A percentile compares a stretch with the other conserved stretches of the same genome.
Evolutionary conservation across 2,113 vertebrate genomes (phyloP).

Genomic region (Empidonax alnorum): DNA sequence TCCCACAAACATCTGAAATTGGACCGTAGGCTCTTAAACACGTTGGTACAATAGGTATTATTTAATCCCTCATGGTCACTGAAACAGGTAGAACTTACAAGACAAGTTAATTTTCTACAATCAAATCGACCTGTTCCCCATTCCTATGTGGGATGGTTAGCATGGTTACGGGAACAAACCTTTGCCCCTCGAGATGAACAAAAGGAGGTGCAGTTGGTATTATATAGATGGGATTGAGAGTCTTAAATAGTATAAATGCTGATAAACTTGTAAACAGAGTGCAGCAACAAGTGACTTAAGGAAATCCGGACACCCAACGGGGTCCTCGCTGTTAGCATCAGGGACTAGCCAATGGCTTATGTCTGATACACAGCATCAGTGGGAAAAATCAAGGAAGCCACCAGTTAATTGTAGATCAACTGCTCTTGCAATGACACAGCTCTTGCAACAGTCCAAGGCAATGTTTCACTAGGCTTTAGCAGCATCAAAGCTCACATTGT

Average conservation of each 20-base stretch:
- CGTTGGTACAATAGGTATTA: neutral
- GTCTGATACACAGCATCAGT: neutral
- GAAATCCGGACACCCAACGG: neutral
- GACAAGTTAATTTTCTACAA: neutral
- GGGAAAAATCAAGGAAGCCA: neutral
- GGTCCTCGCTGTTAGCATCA: neutral
- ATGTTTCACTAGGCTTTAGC: neutral
- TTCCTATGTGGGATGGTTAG: neutral
- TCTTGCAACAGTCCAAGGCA: neutral
- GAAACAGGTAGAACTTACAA: neutral
- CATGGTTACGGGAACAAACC: neutral
- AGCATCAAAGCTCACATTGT: neutral
- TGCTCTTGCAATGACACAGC: neutral
- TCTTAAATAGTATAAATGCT: neutral
- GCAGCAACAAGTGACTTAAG: neutral
- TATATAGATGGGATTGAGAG: neutral
- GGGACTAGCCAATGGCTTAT: neutral
- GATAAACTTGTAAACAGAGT: neutral
- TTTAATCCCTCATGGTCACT: neutral
- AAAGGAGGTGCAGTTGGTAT: neutral
- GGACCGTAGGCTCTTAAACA: neutral
- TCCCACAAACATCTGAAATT: neutral
- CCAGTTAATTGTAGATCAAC: neutral
- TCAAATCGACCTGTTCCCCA: neutral
- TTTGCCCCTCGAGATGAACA: neutral